These are phyloP conservation scores for Hesperia comma DNA, from an alignment of 2,888 invertebrate species.

Conservation along the genomic window DNA sequence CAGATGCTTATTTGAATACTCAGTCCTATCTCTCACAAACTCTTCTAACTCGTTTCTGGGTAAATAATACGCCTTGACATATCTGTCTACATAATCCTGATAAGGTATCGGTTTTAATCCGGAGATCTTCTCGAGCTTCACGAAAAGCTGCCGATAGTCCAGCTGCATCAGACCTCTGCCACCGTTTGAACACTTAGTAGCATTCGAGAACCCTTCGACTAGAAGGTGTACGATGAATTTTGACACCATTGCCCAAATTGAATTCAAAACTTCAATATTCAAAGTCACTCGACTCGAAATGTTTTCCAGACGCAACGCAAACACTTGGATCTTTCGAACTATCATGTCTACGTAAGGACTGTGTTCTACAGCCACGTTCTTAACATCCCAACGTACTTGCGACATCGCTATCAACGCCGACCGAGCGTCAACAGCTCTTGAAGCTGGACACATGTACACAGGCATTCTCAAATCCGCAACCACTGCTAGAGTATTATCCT, in stretches of 20 bases:
- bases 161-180: constrained; percentile 99
- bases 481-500: constrained; percentile 88
- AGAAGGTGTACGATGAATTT: constrained; percentile 93
- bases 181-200: constrained; percentile 97
- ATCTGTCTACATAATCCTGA: constrained; percentile 95
- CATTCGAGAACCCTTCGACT: constrained; percentile 96
- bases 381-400: constrained; percentile 97
- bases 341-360: constrained; percentile 93
- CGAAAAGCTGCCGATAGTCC: constrained; percentile 97
- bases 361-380: constrained; percentile 97
- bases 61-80: constrained; percentile 98
- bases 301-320: constrained; percentile 90
- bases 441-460: constrained; percentile 93
- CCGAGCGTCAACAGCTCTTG: constrained; percentile 90
- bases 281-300: constrained; percentile 88
- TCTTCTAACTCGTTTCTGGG: constrained; percentile 94
- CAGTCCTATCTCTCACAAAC: constrained; percentile 93
- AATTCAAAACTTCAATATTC: constrained; percentile 86
- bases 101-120: constrained; percentile 93
- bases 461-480: constrained; percentile 91
- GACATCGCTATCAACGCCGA: constrained; percentile 93
- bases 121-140: constrained; percentile 94
- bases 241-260: constrained; percentile 94
- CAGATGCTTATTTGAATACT: constrained; percentile 95
- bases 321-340: constrained; percentile 89